Percentiles rank a stretch among this genome's conserved stretches.
These are phyloP conservation scores for Spheniscus humboldti DNA, from an alignment of 2,797 vertebrate species.

Conservation along the genomic window DNA sequence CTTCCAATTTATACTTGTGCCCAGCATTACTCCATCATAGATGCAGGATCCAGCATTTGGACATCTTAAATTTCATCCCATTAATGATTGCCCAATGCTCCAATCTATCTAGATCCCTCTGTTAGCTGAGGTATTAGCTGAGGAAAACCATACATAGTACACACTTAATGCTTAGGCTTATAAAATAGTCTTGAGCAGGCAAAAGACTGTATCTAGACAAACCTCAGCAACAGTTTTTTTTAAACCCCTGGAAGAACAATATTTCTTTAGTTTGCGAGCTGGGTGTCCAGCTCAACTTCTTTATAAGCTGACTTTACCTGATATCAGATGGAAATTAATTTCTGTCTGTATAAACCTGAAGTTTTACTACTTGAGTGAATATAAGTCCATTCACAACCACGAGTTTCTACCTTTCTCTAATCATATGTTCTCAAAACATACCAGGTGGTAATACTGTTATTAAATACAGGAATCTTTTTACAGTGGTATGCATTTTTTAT, in stretches of 20 bases:
- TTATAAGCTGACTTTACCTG: neutral
- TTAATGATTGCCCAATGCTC: neutral
- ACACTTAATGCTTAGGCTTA: neutral
- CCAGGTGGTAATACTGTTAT: neutral
- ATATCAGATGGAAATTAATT: neutral
- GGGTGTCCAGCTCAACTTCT: neutral
- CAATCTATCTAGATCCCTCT: neutral
- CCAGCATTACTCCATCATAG: neutral
- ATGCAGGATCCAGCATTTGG: neutral
- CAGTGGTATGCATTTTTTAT: neutral
- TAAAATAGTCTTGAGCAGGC: neutral
- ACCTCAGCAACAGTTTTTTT: neutral
- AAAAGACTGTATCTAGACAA: neutral
- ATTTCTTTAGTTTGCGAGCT: neutral
- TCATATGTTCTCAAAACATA: neutral
- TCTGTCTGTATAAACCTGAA: neutral
- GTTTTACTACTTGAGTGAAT: neutral
- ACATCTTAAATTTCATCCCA: neutral
- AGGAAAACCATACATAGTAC: neutral
- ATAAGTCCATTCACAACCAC: neutral
- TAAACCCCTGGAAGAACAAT: neutral
- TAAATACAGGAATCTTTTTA: neutral
- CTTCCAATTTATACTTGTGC: neutral
- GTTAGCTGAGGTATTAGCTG: neutral
- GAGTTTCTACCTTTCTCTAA: neutral